Base-by-base conservation (phyloP, 92 coral and sea anemone genomes). In the Actinernus sp. region DNA sequence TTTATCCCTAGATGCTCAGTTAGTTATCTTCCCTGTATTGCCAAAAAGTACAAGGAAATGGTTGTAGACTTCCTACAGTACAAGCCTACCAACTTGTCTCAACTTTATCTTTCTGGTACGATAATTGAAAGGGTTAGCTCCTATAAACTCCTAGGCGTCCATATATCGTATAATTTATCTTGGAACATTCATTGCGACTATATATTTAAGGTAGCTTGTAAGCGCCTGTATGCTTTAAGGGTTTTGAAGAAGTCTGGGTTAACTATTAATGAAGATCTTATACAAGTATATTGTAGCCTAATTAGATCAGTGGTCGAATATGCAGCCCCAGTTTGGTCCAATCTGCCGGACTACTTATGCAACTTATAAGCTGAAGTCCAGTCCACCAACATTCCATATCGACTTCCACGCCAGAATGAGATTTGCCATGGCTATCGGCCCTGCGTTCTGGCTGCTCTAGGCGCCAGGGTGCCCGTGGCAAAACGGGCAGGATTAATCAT, bases 291-390 rank as follows among this genome's bases (percentile, higher is more conserved):
- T 32, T 71, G 74, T 33, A 26, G 60, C n/a, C 50, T 56, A 17
- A 55, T 80, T 28, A 70, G 80, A 62, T 71, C 80, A 19, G 59
- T 63, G 14, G 31, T 78, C 13, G 78, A 78, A 61, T 68, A 78
- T 44, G 76, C 85, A 12, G 68, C 51, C 24, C 52, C 31, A 25
- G 61, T 58, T 25, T 78, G 44, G 50, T 44, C 65, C 26, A 68
- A 59, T 30, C 69, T 78, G 30, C 78, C 78, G 13, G 37, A 33
- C 29, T 68, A 68, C 41, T 53, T 70, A n/a, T n/a, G n/a, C n/a
- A n/a, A n/a, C n/a, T n/a, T n/a, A n/a, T n/a, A n/a, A n/a, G n/a
- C n/a, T n/a, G n/a, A n/a, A n/a, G n/a, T n/a, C n/a, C n/a, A n/a
- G n/a, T n/a, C n/a, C n/a, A n/a, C n/a, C n/a, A n/a, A n/a, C n/a